Conservation (phyloP, 2,113 vertebrate genomes). For the Egretta garzetta region DNA sequence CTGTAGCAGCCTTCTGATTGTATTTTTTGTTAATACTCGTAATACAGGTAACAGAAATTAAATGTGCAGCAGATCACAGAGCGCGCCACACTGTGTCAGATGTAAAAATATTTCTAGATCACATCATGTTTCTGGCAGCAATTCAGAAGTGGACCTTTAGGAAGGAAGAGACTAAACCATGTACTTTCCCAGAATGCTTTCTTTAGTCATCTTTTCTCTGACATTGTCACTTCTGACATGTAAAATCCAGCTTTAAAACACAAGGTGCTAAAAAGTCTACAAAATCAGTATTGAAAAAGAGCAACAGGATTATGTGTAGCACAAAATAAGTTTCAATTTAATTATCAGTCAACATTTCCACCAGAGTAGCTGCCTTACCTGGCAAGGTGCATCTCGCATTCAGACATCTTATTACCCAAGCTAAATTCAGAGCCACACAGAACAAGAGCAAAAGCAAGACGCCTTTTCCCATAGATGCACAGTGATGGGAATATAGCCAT, state of each 20-base stretch:
- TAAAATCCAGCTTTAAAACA: neutral
- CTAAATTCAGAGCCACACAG: neutral
- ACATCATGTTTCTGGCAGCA: neutral
- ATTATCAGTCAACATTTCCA: neutral
- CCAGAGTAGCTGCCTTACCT: neutral
- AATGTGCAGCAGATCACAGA: neutral
- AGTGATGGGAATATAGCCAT: accelerated
- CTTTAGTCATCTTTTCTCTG: neutral
- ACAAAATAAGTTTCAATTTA: neutral
- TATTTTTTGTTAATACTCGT: neutral
- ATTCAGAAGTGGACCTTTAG: neutral
- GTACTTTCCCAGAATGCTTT: neutral
- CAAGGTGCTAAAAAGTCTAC: neutral
- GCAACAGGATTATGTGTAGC: neutral
- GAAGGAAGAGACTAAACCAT: neutral
- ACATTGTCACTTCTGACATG: neutral
- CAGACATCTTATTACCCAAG: neutral
- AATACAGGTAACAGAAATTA: neutral
- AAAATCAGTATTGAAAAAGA: neutral
- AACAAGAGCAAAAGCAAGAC: neutral
- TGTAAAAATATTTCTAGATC: neutral
- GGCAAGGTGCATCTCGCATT: neutral
- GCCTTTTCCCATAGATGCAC: neutral
- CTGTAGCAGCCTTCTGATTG: neutral
- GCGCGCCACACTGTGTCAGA: accelerated